Evolutionary conservation across 1,140 invertebrate species (phyloP), one percentile per base, ranked within the genome.

Genomic region (Drosophila obscura): DNA sequence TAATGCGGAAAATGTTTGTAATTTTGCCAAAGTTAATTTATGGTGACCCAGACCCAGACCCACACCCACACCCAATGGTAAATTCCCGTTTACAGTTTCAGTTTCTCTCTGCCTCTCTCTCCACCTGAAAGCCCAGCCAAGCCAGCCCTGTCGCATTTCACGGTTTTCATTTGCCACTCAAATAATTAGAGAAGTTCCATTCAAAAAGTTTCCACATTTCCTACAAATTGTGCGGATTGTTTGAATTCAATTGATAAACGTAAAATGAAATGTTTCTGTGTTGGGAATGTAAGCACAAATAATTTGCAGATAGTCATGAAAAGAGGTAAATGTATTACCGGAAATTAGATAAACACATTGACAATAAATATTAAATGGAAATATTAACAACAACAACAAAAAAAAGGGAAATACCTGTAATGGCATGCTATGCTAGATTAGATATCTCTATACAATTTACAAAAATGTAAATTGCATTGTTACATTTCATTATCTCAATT

Each of bases 11-110:
- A 88, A 72, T 80, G 77, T 87, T 73, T 87, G 79, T 87, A 79
- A 88, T 87, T 87, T 88, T 72, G 82, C 68, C 75, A 87, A 88
- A 87, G 78, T 88, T 87, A 87, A 87, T 87, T 87, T 87, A 87
- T 87, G 82, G 83, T 58, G 52, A 82, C 71, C 61, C 55, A 61
- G 48, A 28, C 46, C 55, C 31, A 55, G 31, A 48, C 53, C 49
- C 9, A 57, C 15, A 8, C 52, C 48, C 31, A 43, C 19, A n/a
- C 53, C 50, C 26, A 46, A 11, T 51, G 31, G 41, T 22, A 39
- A 39, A 43, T 45, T 35, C n/a, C 7, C 53, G 13, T 39, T 31
- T 39, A 26, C 57, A 45, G 19, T 31, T 69, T 49, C 43, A 55
- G 49, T 28, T 4, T 39, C 35, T 39, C 35, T 31, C 22, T 24